These are phyloP conservation scores for Thunnus maccoyii DNA, from an alignment of 2,113 vertebrate species.

Conservation along the genomic window DNA sequence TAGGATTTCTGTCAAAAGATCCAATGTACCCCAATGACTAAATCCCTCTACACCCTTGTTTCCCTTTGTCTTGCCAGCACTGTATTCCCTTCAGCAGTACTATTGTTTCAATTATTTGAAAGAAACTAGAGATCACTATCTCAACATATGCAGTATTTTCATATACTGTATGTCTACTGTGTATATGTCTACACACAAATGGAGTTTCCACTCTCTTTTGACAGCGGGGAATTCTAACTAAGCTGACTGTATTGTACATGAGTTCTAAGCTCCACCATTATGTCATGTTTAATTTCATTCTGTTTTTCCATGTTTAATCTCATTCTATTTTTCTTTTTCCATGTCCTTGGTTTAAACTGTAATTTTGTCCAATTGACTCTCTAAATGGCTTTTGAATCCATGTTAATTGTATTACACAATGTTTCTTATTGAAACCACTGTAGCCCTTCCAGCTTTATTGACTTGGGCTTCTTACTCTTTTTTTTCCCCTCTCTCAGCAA, in stretches of 20 bases:
- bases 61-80: neutral
- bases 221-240: constrained; percentile 63
- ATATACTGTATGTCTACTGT: neutral
- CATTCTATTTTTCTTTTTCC: constrained; percentile 60
- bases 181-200: neutral
- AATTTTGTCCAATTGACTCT: constrained; percentile 70
- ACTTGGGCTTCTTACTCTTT: constrained; percentile 47
- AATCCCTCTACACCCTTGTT: constrained; percentile 14
- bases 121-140: neutral
- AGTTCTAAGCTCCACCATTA: constrained; percentile 55
- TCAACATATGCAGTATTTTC: neutral
- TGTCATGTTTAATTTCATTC: constrained; percentile 70
- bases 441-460: constrained; percentile 62
- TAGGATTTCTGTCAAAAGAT: constrained; percentile 31
- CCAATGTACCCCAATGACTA: neutral
- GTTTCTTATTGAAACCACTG: constrained; percentile 68
- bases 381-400: constrained; percentile 74
- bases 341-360: constrained; percentile 66
- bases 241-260: constrained; percentile 54
- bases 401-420: constrained; percentile 74
- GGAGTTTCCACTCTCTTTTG: constrained; percentile 49
- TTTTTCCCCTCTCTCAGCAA: constrained; percentile 83
- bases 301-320: constrained; percentile 68
- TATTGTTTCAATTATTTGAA: neutral
- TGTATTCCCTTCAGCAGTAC: neutral